Base-by-base conservation (phyloP, 2,797 vertebrate species). In the Sebastiscus tertius region DNA sequence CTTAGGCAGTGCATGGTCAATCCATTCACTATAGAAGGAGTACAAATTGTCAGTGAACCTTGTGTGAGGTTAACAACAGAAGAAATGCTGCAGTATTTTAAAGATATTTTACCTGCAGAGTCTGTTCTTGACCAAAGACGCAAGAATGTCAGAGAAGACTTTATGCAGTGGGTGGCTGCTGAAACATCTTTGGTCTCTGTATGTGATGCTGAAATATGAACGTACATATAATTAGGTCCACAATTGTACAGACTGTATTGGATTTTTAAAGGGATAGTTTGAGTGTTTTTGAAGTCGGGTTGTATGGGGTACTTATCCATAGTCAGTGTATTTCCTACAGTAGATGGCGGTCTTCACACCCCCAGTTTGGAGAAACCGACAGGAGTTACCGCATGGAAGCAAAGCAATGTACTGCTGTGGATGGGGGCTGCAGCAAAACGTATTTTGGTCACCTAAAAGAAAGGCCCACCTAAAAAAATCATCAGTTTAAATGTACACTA, bases 161-260 rank as follows among this genome's bases (percentile, higher is more conserved):
- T 89, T 91, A 18, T 85, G 89, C 64, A 95, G 93, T 0, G 95
- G 94, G 77, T 96, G 96, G 64, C 92, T 93, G 86, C 95, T 97
- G 93, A 98, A 98, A 91, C 95, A 94, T 89, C 96, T 96, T 84
- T 97, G 96, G 83, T 97, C 97, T 93, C 91, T 96, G 89, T 97
- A 98, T 71, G 93, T 95, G 81, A 96, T 62, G 60, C 96, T 98
- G 78, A n/a, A 81, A 87, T 79, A 66, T 31, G 8, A 54, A 33
- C 9, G 5, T 3, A 73, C 8, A 72, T 24, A 8, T 3, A 18
- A 60, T 75, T 39, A 80, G 0, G 3, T 64, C 12, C 58, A 70
- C 49, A 49, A 22, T n/a, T 7, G 3, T 8, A 8, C 4, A 18
- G 8, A 72, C 1, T 55, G 10, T 31, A 27, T n/a, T n/a, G n/a